phyloP scores from a whole-genome alignment of 2,797 vertebrate species.

The Pteropus rufus region DNA sequence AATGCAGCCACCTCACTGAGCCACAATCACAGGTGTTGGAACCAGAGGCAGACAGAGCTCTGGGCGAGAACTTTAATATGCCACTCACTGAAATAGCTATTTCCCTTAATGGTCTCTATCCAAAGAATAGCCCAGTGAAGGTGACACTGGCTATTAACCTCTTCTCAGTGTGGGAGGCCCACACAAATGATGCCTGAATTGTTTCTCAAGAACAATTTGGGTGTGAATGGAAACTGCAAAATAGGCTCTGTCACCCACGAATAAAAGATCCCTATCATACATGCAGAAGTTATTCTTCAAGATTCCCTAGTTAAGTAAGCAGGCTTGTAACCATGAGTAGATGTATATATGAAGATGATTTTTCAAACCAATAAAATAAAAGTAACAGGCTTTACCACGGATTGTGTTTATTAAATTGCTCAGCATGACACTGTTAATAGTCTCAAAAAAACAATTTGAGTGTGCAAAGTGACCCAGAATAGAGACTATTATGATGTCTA shows the following conservation, averaged over 20 bases:
- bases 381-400: conserved; percentile 63
- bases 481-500: conserved; percentile 57
- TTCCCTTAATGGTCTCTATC: conserved; percentile 69
- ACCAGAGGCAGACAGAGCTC: conserved; percentile 47
- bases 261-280: conserved; percentile 52
- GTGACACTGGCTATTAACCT: conserved; percentile 72
- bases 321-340: background rate
- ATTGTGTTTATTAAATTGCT: conserved; percentile 76
- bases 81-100: conserved; percentile 68
- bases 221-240: conserved; percentile 65
- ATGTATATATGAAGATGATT: conserved; percentile 44
- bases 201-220: conserved; percentile 71
- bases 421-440: conserved; percentile 73
- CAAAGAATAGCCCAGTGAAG: conserved; percentile 61
- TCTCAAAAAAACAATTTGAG: conserved; percentile 68
- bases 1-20: background rate
- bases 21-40: background rate
- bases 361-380: conserved; percentile 64
- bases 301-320: conserved; percentile 53
- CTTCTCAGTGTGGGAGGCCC: conserved; percentile 51
- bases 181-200: conserved; percentile 65
- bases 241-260: conserved; percentile 60
- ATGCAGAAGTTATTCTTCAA: conserved; percentile 53
- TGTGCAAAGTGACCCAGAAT: conserved; percentile 71
- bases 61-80: conserved; percentile 67